Base-by-base conservation (phyloP, 2,113 vertebrate species). In the Engystomops pustulosus region DNA sequence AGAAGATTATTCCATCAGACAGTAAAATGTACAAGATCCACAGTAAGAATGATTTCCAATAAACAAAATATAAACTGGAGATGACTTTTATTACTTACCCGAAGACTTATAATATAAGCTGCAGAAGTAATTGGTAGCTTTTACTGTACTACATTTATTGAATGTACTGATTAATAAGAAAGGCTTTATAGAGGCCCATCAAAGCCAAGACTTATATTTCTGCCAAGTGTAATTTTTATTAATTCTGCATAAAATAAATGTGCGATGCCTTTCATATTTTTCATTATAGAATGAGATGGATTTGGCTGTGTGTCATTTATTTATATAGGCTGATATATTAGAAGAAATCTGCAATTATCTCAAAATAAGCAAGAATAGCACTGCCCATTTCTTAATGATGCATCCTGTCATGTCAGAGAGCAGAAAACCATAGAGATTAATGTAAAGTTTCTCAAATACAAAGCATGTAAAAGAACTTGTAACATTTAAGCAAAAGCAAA, bases 211-310 rank as follows among this genome's bases (percentile, higher is more conserved):
- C 5, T 65, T 65, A 14, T 67, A 32, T n/a, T 62, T 32, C 27
- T 62, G 17, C 60, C 27, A 65, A 32, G 62, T 10, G 3, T 20
- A 17, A 36, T 67, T 67, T 67, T 67, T 67, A 18, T 34, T 34
- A 67, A 67, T 67, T 67, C 30, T 67, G 0, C 30, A 8, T 67
- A 67, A 67, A 67, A 65, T 65, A 65, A 60, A 67, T 34, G 15
- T 34, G 6, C 62, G 9, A 18, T 18, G 62, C 14, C 12, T 67
- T 18, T 3, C 25, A 14, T 18, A 67, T 17, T 67, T 7, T 30
- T 67, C 6, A 67, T 67, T 17, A 32, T 34, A 32, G 6, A 15
- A 30, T 17, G 12, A 15, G 25, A 65, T 7, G 27, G 25, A 65
- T 32, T 8, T n/a, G 51, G 23, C 55, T 14, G 0, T 60, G 23